Evolutionary conservation across 1,140 invertebrate species (phyloP).

Genomic region (Cotesia glomerata): DNA sequence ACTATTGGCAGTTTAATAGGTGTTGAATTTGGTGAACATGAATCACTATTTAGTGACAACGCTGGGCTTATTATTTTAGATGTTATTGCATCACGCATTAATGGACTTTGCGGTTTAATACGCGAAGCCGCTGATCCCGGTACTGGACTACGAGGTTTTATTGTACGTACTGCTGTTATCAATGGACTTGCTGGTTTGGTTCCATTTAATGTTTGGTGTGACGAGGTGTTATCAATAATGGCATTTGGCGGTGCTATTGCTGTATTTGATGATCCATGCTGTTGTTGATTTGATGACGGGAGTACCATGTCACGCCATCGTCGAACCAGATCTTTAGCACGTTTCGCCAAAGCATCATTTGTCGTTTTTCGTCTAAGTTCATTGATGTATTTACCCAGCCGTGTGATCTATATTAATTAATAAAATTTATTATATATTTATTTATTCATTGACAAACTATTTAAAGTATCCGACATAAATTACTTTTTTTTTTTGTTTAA

Average conservation of each 20-base stretch:
- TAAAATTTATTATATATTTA: no score
- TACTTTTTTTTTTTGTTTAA: background rate
- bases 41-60: constrained; percentile 55
- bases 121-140: constrained; percentile 52
- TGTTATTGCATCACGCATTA: constrained; percentile 50
- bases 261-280: constrained; percentile 48
- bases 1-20: constrained; percentile 48
- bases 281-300: constrained; percentile 61
- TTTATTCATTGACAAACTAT: no score
- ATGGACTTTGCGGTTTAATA: constrained; percentile 56
- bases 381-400: constrained; percentile 94
- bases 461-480: no score
- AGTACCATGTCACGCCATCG: constrained; percentile 86
- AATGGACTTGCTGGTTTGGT: constrained; percentile 55
- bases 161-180: constrained; percentile 38
- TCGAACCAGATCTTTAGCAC: constrained; percentile 89
- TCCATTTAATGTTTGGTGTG: constrained; percentile 49
- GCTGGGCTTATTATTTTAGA: constrained; percentile 57
- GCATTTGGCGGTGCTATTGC: constrained; percentile 42
- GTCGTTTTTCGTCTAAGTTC: constrained; percentile 85
- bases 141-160: constrained; percentile 54
- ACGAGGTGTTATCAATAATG: constrained; percentile 29
- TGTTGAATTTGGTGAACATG: constrained; percentile 54
- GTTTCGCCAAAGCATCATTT: constrained; percentile 81
- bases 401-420: constrained; percentile 68